Evolutionary conservation across 2,888 invertebrate species (phyloP), one percentile per base, ranked within the genome.

Genomic region (Apocheima hispidaria): DNA sequence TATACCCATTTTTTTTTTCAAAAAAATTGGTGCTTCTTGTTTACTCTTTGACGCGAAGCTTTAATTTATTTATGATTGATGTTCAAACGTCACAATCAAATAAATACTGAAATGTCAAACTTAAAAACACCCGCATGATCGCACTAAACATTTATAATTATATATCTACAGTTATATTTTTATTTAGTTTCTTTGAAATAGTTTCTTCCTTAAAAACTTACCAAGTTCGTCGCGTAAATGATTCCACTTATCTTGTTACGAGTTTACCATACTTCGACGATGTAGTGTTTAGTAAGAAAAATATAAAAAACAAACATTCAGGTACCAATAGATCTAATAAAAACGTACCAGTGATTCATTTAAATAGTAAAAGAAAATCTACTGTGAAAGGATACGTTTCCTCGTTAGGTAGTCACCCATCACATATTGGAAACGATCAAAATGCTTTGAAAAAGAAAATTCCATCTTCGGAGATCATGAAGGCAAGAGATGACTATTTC

Each of bases 401-500:
- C 16, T 30, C 49, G 12, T 55, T 66, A 9, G 14, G 1, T 10
- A 46, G 65, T 26, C 73, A 57, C 38, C 70, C 79, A 14, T 65
- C 81, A 0, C 51, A 69, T 12, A 78, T 82, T 9, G 81, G 71
- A 9, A 79, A 74, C 10, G 77, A 68, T 23, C 77, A 60, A 50
- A 48, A 65, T 16, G 77, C 72, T 50, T 6, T 53, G 0, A 84
- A 74, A 60, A 67, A 28, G 28, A 79, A 72, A 64, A 61, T 86
- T 12, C 70, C 86, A 14, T 64, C 77, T 0, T 68, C 75, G 14
- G 63, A 77, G 4, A 90, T 92, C 50, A 80, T 83, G 23, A 82
- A 82, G 65, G 82, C 81, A 0, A 83, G 92, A 53, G 79, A 87
- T 40, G 81, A 82, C 58, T 92, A 91, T 66, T 92, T 92, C 62